phyloP scores from a whole-genome alignment of 2,888 invertebrate species.

The Megaustenia siamemsis region DNA sequence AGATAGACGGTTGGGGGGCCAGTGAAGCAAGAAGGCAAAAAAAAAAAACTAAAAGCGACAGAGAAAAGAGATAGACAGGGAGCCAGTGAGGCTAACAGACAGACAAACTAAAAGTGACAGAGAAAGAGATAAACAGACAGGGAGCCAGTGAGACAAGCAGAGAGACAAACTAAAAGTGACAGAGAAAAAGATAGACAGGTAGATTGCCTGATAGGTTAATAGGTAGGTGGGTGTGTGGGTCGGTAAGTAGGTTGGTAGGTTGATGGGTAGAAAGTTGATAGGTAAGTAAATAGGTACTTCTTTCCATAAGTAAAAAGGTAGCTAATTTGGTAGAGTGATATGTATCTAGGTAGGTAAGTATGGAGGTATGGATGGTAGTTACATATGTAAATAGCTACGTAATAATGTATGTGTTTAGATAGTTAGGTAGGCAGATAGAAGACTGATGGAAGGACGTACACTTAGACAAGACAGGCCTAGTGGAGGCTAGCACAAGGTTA shows the following conservation, averaged over 20 bases:
- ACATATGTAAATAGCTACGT: background rate
- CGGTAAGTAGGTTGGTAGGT: no score
- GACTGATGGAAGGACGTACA: no score
- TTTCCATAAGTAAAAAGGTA: background rate
- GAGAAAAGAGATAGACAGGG: background rate
- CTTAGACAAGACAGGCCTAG: no score
- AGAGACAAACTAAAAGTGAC: slow-evolving; percentile 23
- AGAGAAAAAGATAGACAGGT: slow-evolving; percentile 39
- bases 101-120: no score
- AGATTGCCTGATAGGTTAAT: background rate
- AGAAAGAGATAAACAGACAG: no score
- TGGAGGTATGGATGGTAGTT: background rate
- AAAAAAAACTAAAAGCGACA: no score
- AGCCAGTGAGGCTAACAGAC: background rate
- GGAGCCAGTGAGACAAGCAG: no score
- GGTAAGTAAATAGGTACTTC: background rate
- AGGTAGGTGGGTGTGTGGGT: background rate
- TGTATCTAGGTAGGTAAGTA: slow-evolving; percentile 1
- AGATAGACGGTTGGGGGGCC: slow-evolving; percentile 12
- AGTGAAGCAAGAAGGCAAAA: no score
- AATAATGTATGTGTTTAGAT: background rate
- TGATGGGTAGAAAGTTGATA: no score
- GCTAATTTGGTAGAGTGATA: background rate
- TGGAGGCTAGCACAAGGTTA: background rate
- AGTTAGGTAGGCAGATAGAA: background rate